A percentile compares a stretch with the other conserved stretches of the same genome.
phyloP scores from a whole-genome alignment of 2,797 vertebrate genomes.

The Xyrichtys novacula region DNA sequence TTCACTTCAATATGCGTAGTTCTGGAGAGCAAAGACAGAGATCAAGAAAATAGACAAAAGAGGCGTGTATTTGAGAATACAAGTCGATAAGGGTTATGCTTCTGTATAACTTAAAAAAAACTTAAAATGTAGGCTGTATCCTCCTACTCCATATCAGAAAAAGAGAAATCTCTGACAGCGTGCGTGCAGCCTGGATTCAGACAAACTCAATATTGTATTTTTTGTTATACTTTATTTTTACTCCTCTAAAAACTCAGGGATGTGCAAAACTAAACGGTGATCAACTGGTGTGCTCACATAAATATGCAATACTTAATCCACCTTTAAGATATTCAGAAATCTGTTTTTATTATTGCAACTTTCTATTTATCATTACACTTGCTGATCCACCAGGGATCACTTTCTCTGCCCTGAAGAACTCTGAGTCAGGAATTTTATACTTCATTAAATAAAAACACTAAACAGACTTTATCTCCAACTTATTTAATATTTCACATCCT shows the following conservation, averaged over 20 bases:
- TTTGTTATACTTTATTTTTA: slow-evolving; percentile 14
- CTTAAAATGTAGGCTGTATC: slow-evolving; percentile 51
- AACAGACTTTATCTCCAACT: slow-evolving; percentile 15
- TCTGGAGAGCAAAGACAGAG: slow-evolving; percentile 41
- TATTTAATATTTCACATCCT: slow-evolving; percentile 53
- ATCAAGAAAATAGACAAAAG: slow-evolving; percentile 37
- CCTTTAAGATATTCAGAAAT: not conserved
- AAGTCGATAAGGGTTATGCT: slow-evolving; percentile 57
- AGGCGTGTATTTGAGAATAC: slow-evolving; percentile 30
- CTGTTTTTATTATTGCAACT: not conserved
- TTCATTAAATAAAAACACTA: slow-evolving; percentile 33
- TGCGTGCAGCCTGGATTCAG: slow-evolving; percentile 16
- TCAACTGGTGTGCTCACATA: not conserved
- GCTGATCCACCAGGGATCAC: not conserved
- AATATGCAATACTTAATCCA: not conserved
- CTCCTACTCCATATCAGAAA: slow-evolving; percentile 49
- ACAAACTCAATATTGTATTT: slow-evolving; percentile 15
- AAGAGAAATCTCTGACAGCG: slow-evolving; percentile 33
- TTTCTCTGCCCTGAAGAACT: slow-evolving; percentile 2
- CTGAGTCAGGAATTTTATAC: slow-evolving; percentile 21
- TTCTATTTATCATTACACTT: not conserved
- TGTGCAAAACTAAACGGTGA: not conserved
- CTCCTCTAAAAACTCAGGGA: not conserved
- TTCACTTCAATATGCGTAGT: slow-evolving; percentile 54
- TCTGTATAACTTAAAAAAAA: slow-evolving; percentile 56